Conservation (phyloP, 2,797 vertebrate genomes). For the Semotilus atromaculatus region DNA sequence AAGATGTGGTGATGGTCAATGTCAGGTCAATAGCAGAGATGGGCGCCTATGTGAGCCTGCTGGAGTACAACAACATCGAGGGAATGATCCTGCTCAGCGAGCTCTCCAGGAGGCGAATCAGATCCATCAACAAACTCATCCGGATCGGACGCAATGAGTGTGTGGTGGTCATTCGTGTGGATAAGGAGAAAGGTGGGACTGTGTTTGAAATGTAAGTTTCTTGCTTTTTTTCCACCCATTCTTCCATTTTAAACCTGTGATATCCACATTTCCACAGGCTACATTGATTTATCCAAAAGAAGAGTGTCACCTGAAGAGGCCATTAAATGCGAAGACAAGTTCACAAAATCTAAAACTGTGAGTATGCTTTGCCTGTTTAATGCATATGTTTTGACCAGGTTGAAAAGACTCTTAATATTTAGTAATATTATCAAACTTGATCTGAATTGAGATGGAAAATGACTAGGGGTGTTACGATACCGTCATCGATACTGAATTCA, state of each 20-base stretch:
- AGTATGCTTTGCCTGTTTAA: constrained; percentile 66
- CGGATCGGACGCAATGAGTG: constrained; percentile 98
- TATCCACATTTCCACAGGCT: constrained; percentile 78
- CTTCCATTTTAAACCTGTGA: not conserved
- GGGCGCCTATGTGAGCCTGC: constrained; percentile 96
- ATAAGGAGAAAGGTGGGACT: constrained; percentile 96
- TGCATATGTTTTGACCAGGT: not conserved
- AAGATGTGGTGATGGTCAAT: constrained; percentile 99
- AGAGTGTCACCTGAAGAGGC: constrained; percentile 99
- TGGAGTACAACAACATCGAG: constrained; percentile 99
- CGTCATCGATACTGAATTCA: no score
- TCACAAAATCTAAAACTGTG: constrained; percentile 99
- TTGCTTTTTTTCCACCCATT: not conserved
- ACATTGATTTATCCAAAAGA: constrained; percentile 99
- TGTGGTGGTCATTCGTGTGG: constrained; percentile 97
- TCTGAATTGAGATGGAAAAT: no score
- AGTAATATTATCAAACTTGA: no score
- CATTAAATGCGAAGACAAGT: constrained; percentile 99
- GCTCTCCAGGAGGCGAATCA: constrained; percentile 93
- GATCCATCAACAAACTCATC: constrained; percentile 99
- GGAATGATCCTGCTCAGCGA: constrained; percentile 99
- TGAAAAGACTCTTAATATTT: not conserved
- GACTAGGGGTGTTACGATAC: no score
- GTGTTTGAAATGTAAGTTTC: not conserved
- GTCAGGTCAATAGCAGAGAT: constrained; percentile 98